A percentile compares a stretch with the other conserved stretches of the same genome.
Conservation (phyloP, 2,888 invertebrate genomes). For the Lingula anatina region DNA sequence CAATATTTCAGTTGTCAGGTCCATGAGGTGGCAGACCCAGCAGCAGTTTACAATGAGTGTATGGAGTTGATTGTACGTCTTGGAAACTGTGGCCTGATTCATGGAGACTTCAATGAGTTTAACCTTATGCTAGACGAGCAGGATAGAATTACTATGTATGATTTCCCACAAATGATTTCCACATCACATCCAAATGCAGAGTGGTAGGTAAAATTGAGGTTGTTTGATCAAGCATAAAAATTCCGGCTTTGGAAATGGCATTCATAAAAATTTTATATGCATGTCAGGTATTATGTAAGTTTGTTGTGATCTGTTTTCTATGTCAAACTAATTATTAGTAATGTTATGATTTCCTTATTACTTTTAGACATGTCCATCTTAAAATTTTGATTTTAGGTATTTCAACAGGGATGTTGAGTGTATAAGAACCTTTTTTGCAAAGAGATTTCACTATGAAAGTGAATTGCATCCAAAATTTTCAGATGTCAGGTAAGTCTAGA, state of each 20-base stretch:
- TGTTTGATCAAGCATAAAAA: too few relatives aligned
- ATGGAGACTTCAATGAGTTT: conserved; percentile 99
- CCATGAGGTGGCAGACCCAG: conserved; percentile 64
- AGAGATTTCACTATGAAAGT: conserved; percentile 84
- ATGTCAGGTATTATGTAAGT: not conserved
- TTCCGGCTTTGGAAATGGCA: too few relatives aligned
- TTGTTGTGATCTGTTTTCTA: not conserved
- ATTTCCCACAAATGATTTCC: conserved; percentile 99
- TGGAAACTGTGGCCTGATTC: conserved; percentile 93
- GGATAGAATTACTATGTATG: conserved; percentile 73
- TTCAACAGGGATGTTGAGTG: conserved; percentile 95
- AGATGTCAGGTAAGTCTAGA: conserved; percentile 46
- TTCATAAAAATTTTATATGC: too few relatives aligned
- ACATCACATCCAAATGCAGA: conserved; percentile 86
- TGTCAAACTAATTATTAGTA: too few relatives aligned
- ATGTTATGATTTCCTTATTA: too few relatives aligned
- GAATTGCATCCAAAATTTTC: conserved; percentile 56
- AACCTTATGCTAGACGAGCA: conserved; percentile 82
- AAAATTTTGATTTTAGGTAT: too few relatives aligned
- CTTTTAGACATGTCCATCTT: too few relatives aligned
- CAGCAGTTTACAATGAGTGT: conserved; percentile 80
- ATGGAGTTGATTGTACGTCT: conserved; percentile 89
- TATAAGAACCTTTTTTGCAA: conserved; percentile 82
- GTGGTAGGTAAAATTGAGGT: conserved; percentile 58
- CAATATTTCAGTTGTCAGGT: conserved; percentile 57